A percentile compares a stretch with the other conserved stretches of the same genome.
Evolutionary conservation across 2,888 invertebrate genomes (phyloP).

Genomic region (Frankliniella fusca): DNA sequence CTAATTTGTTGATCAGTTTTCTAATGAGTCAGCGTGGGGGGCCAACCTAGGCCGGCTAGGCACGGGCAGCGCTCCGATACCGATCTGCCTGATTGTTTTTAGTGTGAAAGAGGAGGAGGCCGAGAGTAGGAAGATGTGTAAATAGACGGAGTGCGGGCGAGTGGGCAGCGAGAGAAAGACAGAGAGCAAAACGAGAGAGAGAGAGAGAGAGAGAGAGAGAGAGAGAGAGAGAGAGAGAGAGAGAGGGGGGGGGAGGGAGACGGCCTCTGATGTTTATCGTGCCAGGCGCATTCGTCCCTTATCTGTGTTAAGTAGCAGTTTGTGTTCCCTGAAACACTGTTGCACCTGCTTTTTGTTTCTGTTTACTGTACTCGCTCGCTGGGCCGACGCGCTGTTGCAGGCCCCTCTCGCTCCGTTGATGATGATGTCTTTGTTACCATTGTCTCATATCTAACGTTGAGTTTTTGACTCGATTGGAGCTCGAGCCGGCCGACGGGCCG

Average conservation of each 20-base stretch:
- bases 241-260: background rate
- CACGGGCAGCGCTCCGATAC: background rate
- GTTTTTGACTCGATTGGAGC: too few relatives aligned
- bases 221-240: constrained; percentile 1
- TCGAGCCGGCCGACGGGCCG: too few relatives aligned
- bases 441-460: background rate
- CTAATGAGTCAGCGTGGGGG: too few relatives aligned
- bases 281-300: background rate
- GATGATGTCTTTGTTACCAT: constrained; percentile 15
- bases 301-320: constrained; percentile 25
- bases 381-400: background rate
- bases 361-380: background rate
- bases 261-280: background rate
- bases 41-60: background rate
- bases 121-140: constrained; percentile 21
- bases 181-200: background rate
- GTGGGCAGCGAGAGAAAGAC: background rate
- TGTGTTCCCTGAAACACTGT: constrained; percentile 24
- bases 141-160: background rate
- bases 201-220: constrained; percentile 14
- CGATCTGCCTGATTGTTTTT: constrained; percentile 17
- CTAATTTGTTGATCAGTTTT: too few relatives aligned
- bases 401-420: background rate
- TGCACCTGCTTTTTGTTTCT: constrained; percentile 16
- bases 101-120: constrained; percentile 1